Evolutionary conservation across 2,888 invertebrate species (phyloP).

Genomic region (Brenthis hecate): DNA sequence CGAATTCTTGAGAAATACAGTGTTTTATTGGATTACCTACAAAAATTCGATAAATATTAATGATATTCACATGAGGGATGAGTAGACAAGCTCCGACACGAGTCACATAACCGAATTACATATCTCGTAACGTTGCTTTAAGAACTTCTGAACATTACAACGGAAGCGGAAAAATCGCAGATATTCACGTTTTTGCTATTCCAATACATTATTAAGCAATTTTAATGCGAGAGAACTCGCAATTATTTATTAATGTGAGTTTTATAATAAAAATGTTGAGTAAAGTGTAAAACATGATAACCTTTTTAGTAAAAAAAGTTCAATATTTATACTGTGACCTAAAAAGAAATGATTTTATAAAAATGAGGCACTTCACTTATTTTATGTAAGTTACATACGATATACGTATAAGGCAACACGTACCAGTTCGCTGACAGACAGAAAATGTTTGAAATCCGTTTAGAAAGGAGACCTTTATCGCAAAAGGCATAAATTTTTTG

Average conservation of each 20-base stretch:
- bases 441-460: no score
- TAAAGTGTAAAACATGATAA: background rate
- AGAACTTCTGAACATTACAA: conserved; percentile 8
- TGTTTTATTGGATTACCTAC: background rate
- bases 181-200: background rate
- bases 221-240: no score
- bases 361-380: background rate
- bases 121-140: conserved; percentile 4
- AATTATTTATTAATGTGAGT: no score
- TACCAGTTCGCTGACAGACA: conserved; percentile 4
- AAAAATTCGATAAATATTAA: background rate
- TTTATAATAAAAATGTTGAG: background rate
- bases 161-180: background rate
- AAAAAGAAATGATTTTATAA: conserved; percentile 1
- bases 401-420: conserved; percentile 9
- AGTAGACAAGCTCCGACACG: conserved; percentile 5
- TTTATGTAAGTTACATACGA: background rate
- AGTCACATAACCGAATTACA: conserved; percentile 10
- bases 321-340: background rate
- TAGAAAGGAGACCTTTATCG: conserved; percentile 18
- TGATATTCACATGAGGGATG: background rate
- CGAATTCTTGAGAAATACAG: background rate
- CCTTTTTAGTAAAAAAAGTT: conserved; percentile 12
- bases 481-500: conserved; percentile 17
- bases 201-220: background rate